A percentile compares a stretch with the other conserved stretches of the same genome.
Conservation (phyloP, 2,797 vertebrate genomes). For the Peromyscus eremicus region DNA sequence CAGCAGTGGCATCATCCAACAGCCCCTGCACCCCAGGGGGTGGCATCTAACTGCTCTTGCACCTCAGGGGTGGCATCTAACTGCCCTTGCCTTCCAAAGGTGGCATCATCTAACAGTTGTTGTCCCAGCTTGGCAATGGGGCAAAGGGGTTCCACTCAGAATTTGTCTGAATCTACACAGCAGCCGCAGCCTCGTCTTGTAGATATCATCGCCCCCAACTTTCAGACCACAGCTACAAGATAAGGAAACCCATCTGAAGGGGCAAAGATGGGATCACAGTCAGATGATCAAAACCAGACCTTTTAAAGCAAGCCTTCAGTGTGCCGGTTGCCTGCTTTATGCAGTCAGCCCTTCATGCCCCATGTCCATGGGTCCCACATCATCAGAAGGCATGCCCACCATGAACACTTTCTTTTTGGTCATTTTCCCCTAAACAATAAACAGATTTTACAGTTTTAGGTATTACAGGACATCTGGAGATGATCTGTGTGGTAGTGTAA, state of each 20-base stretch:
- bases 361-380: too few species aligned
- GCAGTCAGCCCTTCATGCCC: neutral
- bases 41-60: neutral
- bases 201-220: neutral
- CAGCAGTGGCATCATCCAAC: too few species aligned
- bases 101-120: neutral
- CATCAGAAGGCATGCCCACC: neutral
- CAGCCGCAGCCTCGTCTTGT: rapidly evolving
- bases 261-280: neutral
- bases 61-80: neutral
- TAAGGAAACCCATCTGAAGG: neutral
- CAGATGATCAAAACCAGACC: neutral
- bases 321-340: neutral
- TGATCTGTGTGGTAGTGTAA: too few species aligned
- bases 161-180: neutral
- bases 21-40: too few species aligned
- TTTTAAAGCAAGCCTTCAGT: neutral
- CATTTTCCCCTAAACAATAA: neutral
- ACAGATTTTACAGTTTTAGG: neutral
- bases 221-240: neutral
- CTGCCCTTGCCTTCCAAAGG: too few species aligned
- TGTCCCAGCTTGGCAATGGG: neutral
- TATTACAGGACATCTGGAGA: neutral
- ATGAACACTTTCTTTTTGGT: neutral
- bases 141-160: neutral